Conservation (phyloP, 2,113 vertebrate genomes). For the Saguinus imperator region DNA sequence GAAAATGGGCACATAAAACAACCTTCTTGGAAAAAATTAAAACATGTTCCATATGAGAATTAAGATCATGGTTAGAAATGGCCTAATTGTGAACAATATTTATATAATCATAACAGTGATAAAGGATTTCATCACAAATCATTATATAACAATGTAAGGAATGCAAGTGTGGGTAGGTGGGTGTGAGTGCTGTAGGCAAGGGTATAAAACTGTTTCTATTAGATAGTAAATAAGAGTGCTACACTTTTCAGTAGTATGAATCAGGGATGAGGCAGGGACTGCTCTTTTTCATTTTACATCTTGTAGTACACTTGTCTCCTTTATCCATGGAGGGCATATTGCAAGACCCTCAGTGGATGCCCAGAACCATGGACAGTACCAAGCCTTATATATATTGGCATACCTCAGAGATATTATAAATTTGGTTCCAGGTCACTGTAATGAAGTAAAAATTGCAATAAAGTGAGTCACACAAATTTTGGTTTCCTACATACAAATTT, state of each 20-base stretch:
- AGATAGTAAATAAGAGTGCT: not conserved
- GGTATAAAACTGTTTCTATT: not conserved
- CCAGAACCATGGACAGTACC: not conserved
- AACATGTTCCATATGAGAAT: not conserved
- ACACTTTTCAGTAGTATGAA: not conserved
- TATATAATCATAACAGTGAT: not conserved
- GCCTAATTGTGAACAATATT: not conserved
- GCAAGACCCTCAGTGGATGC: not conserved
- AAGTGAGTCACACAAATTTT: not conserved
- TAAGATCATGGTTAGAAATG: not conserved
- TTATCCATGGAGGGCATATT: not conserved
- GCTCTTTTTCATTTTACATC: not conserved
- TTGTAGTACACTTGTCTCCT: not conserved
- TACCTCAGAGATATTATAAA: not conserved
- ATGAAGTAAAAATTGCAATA: not conserved
- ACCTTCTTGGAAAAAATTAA: not conserved
- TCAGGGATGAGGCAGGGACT: not conserved
- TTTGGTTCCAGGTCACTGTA: not conserved
- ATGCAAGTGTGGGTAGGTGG: not conserved
- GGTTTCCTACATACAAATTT: not conserved
- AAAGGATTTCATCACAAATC: not conserved
- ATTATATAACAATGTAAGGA: not conserved
- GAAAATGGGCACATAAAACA: not conserved
- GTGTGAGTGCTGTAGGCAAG: not conserved
- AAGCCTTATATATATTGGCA: not conserved